A percentile compares a stretch with the other conserved stretches of the same genome.
These are phyloP conservation scores for Metacarcinus magister DNA, from an alignment of 2,888 invertebrate genomes.

Conservation along the genomic window DNA sequence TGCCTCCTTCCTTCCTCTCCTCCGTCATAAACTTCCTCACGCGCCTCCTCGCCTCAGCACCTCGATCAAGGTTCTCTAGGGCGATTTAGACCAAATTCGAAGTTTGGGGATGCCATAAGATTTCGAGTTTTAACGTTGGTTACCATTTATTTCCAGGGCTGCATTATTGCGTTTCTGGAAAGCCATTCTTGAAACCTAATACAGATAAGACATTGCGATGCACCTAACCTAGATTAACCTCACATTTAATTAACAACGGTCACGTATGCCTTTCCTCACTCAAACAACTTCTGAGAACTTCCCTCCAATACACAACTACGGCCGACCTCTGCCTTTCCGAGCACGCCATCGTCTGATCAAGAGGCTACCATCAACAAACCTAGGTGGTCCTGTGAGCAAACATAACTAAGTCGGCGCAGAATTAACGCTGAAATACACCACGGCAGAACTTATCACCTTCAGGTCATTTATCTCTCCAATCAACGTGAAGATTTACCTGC, in stretches of 20 bases:
- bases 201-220: not conserved
- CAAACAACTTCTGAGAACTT: not conserved
- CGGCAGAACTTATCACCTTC: not conserved
- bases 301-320: not conserved
- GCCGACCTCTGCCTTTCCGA: not conserved
- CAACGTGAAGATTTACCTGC: slow-evolving; percentile 56
- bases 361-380: not conserved
- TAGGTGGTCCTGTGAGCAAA: not conserved
- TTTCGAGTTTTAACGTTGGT: not conserved
- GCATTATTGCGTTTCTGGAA: not conserved
- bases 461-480: slow-evolving; percentile 58
- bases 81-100: slow-evolving; percentile 48
- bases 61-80: slow-evolving; percentile 36
- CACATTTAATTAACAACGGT: not conserved
- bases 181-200: not conserved
- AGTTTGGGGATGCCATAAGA: slow-evolving; percentile 12
- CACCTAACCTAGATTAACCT: not conserved
- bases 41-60: slow-evolving; percentile 18
- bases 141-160: not conserved
- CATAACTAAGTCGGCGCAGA: not conserved
- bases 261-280: not conserved
- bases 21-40: slow-evolving; percentile 41
- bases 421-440: not conserved
- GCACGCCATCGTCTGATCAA: slow-evolving; percentile 13
- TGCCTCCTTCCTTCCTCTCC: not conserved